Evolutionary conservation across 2,797 vertebrate genomes (phyloP), one percentile per base, ranked within the genome.

Genomic region (Toxotes lorentzi): DNA sequence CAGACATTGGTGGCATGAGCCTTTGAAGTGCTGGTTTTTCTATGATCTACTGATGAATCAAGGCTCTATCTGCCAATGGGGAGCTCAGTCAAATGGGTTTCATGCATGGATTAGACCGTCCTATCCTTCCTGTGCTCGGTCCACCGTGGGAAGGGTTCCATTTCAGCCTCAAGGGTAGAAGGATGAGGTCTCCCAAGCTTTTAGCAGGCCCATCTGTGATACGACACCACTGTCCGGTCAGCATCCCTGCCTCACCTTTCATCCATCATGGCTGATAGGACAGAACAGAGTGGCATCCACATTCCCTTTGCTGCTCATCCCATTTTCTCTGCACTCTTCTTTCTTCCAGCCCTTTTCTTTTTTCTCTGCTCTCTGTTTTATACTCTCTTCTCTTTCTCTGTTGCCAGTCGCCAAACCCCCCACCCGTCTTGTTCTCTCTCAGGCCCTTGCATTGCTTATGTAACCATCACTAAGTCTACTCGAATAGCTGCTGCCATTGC

Each of bases 381-480:
- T 30, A 12, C 4, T 27, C 50, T 11, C 21, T 12, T 17, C 17
- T 43, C 41, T 9, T 5, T n/a, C 51, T 23, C 19, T 54, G 41
- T 65, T 19, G 24, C 21, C 21, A 48, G 45, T 54, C 64, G 62
- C 64, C 59, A 13, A 32, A 38, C 21, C 54, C 69, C 47, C 21
- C 54, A 34, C 4, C 43, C 57, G 35, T 60, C 69, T 68, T 62
- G 35, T 83, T 81, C 62, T 71, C 83, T 88, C 82, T 69, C 75
- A 66, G 82, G 73, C 81, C 75, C 67, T 72, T 63, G 12, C 67
- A 34, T 76, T 85, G 76, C 89, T 94, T 93, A 92, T 78, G 88
- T 92, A 94, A 94, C 89, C 73, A 62, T 85, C 86, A 82, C 84
- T 78, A 91, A 90, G 90, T 93, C 88, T 90, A 83, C 82, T 93